These are phyloP conservation scores for Schizaphis graminum DNA, from an alignment of 2,888 invertebrate genomes.

Conservation along the genomic window DNA sequence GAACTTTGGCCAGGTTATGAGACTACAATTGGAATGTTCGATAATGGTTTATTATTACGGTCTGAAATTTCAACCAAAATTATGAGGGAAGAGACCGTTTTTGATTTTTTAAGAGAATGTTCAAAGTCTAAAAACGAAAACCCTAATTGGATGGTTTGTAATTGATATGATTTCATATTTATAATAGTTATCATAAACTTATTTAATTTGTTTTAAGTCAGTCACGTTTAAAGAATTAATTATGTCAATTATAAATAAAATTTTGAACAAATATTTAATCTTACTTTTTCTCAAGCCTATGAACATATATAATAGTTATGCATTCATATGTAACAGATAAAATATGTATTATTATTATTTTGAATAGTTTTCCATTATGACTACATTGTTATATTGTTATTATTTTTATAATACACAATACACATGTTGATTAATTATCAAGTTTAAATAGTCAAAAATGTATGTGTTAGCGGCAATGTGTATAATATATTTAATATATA, in stretches of 20 bases:
- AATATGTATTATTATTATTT: background rate
- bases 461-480: no score
- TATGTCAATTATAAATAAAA: background rate
- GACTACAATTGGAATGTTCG: slow-evolving; percentile 88
- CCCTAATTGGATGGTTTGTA: slow-evolving; percentile 69
- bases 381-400: no score
- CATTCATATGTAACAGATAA: background rate
- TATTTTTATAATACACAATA: no score
- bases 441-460: no score
- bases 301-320: no score
- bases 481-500: no score
- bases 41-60: slow-evolving; percentile 81
- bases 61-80: slow-evolving; percentile 88
- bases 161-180: slow-evolving; percentile 45
- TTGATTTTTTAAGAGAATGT: slow-evolving; percentile 73
- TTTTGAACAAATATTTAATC: no score
- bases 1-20: slow-evolving; percentile 88
- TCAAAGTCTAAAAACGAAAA: background rate
- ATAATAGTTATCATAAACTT: background rate
- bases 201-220: background rate
- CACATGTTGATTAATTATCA: no score
- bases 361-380: background rate
- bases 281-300: no score
- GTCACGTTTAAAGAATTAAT: background rate
- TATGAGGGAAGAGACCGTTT: slow-evolving; percentile 82